phyloP scores from a whole-genome alignment of 2,113 vertebrate species.

The Fulica atra region DNA sequence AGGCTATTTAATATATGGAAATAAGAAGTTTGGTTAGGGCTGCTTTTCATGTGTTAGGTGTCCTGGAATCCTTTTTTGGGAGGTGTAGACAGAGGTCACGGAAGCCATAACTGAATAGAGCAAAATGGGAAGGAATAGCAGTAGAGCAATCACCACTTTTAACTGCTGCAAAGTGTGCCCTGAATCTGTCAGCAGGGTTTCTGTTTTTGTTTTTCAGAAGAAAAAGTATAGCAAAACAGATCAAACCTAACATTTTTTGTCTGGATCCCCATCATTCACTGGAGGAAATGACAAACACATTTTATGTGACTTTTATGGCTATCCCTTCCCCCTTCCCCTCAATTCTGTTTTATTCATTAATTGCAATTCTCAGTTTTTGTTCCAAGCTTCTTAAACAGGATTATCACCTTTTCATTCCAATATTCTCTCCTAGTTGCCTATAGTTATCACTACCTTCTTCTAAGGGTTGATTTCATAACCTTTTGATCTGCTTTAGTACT shows the following conservation, averaged over 20 bases:
- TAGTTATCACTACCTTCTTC: constrained; percentile 14
- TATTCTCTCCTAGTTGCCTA: constrained; percentile 14
- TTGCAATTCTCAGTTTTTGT: not conserved
- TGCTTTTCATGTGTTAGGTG: constrained; percentile 36
- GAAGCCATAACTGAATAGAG: constrained; percentile 55
- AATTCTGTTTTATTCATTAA: constrained; percentile 52
- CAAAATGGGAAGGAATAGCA: constrained; percentile 49
- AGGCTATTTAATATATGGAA: not conserved
- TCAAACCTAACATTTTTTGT: constrained; percentile 63
- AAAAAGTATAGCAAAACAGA: constrained; percentile 65
- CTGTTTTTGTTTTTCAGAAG: constrained; percentile 58
- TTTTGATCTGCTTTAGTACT: constrained; percentile 37
- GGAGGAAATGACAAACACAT: constrained; percentile 61
- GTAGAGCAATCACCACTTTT: constrained; percentile 54
- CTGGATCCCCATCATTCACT: constrained; percentile 44
- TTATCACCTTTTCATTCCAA: constrained; percentile 59
- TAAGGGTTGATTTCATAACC: constrained; percentile 32
- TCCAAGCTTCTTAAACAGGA: constrained; percentile 20
- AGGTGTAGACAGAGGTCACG: constrained; percentile 77
- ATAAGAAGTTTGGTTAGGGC: not conserved
- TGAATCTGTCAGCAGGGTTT: constrained; percentile 77
- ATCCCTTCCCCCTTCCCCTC: constrained; percentile 3
- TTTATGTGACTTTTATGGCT: constrained; percentile 43
- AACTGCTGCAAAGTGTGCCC: constrained; percentile 64
- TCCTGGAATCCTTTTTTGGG: constrained; percentile 67